A percentile compares a stretch with the other conserved stretches of the same genome.
phyloP scores from a whole-genome alignment of 2,888 invertebrate genomes.

The Xestia ashworthii region DNA sequence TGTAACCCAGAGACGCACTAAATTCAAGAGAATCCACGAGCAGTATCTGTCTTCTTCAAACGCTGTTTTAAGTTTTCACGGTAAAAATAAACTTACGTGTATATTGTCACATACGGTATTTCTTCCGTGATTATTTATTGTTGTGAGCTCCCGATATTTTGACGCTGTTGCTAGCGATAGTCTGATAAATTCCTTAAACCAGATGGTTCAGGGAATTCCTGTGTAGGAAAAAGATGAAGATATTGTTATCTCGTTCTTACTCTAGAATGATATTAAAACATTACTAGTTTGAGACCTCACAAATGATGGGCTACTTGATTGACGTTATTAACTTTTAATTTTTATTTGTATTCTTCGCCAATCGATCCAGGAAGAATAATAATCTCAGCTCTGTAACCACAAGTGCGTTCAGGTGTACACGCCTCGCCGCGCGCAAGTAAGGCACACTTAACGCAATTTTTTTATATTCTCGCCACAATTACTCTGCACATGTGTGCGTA shows the following conservation, averaged over 20 bases:
- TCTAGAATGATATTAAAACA: not conserved
- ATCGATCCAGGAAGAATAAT: conserved; percentile 1
- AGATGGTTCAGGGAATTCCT: not conserved
- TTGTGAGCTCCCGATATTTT: too few species aligned
- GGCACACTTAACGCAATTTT: conserved; percentile 89
- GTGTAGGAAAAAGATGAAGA: not conserved
- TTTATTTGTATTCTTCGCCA: not conserved
- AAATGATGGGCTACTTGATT: not conserved
- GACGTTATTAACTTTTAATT: accelerated
- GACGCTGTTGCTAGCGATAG: not conserved
- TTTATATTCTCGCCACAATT: conserved; percentile 88
- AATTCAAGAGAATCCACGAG: not conserved
- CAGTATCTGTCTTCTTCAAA: not conserved
- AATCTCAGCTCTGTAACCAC: conserved; percentile 24
- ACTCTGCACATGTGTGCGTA: conserved; percentile 73
- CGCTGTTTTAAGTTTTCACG: too few species aligned
- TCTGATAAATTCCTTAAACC: not conserved
- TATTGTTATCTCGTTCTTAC: not conserved
- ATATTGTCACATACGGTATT: too few species aligned
- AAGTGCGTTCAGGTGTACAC: conserved; percentile 73
- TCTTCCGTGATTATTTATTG: too few species aligned
- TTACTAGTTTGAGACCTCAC: not conserved
- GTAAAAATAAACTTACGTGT: too few species aligned
- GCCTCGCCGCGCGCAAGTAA: conserved; percentile 85
- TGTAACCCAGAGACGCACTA: not conserved